A percentile compares a stretch with the other conserved stretches of the same genome.
Evolutionary conservation across 2,888 invertebrate species (phyloP).

Genomic region (Mellilla xanthometata): DNA sequence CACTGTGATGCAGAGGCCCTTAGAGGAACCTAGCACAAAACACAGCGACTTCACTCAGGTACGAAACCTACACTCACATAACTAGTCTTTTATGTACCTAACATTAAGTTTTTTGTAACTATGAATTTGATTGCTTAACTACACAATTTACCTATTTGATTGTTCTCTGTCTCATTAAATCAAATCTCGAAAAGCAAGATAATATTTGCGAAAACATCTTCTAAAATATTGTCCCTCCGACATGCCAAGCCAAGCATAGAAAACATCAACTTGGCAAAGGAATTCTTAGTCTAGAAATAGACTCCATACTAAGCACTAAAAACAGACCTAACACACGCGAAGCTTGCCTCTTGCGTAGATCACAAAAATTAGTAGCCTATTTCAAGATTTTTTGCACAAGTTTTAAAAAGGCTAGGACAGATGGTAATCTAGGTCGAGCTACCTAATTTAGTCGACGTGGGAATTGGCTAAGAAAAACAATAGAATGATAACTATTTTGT

Average conservation of each 20-base stretch:
- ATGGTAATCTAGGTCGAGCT: conserved; percentile 27
- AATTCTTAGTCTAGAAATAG: conserved; percentile 23
- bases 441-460: conserved; percentile 18
- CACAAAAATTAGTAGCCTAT: conserved; percentile 6
- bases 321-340: conserved; percentile 21
- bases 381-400: background rate
- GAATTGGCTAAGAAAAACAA: conserved; percentile 22
- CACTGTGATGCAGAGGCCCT: too few species aligned
- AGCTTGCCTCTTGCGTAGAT: conserved; percentile 19
- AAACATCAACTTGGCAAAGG: conserved; percentile 17
- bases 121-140: too few species aligned
- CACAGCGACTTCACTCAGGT: too few species aligned
- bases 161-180: background rate
- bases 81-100: too few species aligned
- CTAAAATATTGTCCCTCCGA: conserved; percentile 4
- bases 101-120: too few species aligned
- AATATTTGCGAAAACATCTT: background rate
- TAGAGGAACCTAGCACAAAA: too few species aligned
- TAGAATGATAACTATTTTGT: conserved; percentile 19
- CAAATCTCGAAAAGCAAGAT: background rate
- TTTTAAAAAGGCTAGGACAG: conserved; percentile 16
- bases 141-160: too few species aligned
- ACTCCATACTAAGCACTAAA: conserved; percentile 21
- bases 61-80: too few species aligned
- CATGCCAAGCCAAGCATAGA: conserved; percentile 6